Evolutionary conservation across 2,888 invertebrate genomes (phyloP).

Genomic region (Scaptodrosophila latifasciaeformis): DNA sequence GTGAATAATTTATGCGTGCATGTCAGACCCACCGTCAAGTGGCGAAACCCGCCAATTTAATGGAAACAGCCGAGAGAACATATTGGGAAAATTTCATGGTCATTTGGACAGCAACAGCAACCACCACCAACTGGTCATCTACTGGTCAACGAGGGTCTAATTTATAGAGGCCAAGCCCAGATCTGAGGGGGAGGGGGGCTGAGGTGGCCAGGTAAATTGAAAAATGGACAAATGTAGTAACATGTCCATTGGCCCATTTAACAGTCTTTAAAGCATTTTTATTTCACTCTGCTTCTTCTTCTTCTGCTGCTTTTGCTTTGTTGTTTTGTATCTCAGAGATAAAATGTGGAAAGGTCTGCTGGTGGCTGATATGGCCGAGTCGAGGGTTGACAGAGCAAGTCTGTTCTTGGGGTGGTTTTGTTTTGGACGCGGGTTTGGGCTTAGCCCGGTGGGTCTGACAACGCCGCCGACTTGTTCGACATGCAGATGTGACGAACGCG

Average conservation of each 20-base stretch:
- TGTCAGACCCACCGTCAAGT: constrained; percentile 15
- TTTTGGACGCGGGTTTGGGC: not conserved
- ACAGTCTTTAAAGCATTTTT: constrained; percentile 6
- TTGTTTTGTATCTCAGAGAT: too few species aligned
- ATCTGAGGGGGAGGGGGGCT: constrained; percentile 12
- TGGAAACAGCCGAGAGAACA: constrained; percentile 31
- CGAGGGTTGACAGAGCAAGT: not conserved
- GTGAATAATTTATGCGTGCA: constrained; percentile 42
- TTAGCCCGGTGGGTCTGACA: constrained; percentile 1
- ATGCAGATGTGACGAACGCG: constrained; percentile 67
- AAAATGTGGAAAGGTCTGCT: too few species aligned
- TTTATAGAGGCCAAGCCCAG: constrained; percentile 52
- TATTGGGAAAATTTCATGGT: constrained; percentile 68
- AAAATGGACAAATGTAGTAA: constrained; percentile 62
- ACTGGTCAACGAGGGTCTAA: constrained; percentile 54
- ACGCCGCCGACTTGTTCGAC: constrained; percentile 46
- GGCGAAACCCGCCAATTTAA: constrained; percentile 39
- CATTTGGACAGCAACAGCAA: too few species aligned
- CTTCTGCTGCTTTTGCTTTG: not conserved
- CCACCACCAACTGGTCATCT: constrained; percentile 30
- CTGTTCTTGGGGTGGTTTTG: too few species aligned
- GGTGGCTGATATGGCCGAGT: constrained; percentile 40
- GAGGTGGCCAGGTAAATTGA: constrained; percentile 51
- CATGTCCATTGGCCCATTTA: constrained; percentile 51
- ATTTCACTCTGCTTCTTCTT: constrained; percentile 4